A percentile compares a stretch with the other conserved stretches of the same genome.
phyloP scores from a whole-genome alignment of 2,888 invertebrate species.

The Epiperipatus broadwayi region DNA sequence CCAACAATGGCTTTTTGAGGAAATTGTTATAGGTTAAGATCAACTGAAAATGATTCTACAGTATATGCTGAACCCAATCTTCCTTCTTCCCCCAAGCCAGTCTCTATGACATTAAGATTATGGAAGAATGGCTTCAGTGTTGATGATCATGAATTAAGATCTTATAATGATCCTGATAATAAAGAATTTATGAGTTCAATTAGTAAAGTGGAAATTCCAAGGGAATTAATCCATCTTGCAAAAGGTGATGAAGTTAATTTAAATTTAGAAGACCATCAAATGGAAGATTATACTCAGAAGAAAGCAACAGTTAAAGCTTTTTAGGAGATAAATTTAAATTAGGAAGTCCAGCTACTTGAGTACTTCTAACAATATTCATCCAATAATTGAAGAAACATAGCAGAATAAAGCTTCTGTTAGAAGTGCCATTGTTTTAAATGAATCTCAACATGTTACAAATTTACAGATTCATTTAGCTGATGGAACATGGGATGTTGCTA shows the following conservation, averaged over 20 bases:
- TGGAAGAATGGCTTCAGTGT: constrained; percentile 92
- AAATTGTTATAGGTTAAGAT: constrained; percentile 49
- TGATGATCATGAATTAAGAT: constrained; percentile 61
- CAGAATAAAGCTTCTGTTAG: no score
- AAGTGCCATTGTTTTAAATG: no score
- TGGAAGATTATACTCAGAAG: constrained; percentile 51
- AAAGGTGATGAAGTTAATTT: constrained; percentile 55
- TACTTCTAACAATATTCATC: no score
- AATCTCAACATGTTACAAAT: constrained; percentile 51
- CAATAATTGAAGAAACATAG: no score
- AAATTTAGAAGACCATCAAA: constrained; percentile 74
- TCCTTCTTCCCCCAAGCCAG: constrained; percentile 4
- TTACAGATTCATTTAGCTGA: constrained; percentile 73
- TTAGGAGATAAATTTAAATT: constrained; percentile 64
- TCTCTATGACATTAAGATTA: constrained; percentile 51
- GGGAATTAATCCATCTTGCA: constrained; percentile 47
- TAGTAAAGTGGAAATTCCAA: constrained; percentile 62
- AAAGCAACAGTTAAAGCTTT: constrained; percentile 39
- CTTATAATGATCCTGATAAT: constrained; percentile 64
- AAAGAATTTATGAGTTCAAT: constrained; percentile 69
- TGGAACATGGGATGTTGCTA: constrained; percentile 56
- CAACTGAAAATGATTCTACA: constrained; percentile 40
- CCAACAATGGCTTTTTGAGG: constrained; percentile 37
- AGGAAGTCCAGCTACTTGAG: no score
- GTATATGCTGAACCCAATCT: background rate